phyloP scores from a whole-genome alignment of 64 coral and sea anemone species.

The Trachythela sp. region DNA sequence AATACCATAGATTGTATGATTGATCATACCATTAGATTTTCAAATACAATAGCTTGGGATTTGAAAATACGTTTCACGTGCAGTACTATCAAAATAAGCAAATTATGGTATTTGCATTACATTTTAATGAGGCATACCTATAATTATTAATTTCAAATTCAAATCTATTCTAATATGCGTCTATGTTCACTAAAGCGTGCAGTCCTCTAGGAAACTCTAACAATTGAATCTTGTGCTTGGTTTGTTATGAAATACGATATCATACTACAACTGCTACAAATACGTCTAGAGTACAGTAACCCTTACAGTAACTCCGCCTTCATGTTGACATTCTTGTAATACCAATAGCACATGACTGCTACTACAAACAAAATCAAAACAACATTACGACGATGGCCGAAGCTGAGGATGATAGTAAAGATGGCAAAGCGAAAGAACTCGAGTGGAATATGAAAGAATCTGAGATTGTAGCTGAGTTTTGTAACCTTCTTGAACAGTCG shows the following conservation, averaged over 20 bases:
- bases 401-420: not conserved
- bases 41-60: no score
- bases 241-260: not conserved
- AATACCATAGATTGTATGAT: no score
- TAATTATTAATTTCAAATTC: no score
- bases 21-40: no score
- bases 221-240: not conserved
- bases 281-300: not conserved
- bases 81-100: no score
- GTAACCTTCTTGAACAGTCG: slow-evolving; percentile 81
- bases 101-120: no score
- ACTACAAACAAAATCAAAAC: not conserved
- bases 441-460: not conserved
- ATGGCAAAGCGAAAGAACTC: not conserved
- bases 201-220: not conserved
- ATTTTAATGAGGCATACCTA: no score
- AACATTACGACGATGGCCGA: not conserved
- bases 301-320: not conserved
- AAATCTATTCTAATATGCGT: not conserved
- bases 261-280: no score
- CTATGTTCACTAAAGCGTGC: not conserved
- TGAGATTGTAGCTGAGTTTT: slow-evolving; percentile 83
- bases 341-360: not conserved
- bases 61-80: no score
- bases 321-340: not conserved